Evolutionary conservation across 2,888 invertebrate genomes (phyloP).

Genomic region (Hirudinaria manillensis): DNA sequence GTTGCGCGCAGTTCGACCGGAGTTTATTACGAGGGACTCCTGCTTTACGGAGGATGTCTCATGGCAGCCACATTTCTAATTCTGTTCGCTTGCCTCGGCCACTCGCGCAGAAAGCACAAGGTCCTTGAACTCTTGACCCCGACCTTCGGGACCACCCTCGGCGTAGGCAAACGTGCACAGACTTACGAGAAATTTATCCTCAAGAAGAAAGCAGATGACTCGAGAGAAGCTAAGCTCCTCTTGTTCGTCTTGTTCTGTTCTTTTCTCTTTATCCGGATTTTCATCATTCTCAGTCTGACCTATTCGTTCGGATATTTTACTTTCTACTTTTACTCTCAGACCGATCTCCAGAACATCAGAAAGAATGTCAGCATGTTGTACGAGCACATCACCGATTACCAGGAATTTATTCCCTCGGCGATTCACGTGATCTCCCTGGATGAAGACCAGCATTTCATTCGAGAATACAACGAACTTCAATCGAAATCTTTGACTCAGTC

Average conservation of each 20-base stretch:
- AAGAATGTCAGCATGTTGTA: too few species aligned
- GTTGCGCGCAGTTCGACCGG: neutral
- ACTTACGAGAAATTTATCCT: neutral
- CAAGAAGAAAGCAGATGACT: neutral
- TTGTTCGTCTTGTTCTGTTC: conserved; percentile 12
- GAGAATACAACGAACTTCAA: too few species aligned
- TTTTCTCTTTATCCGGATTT: conserved; percentile 27
- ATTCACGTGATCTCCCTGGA: too few species aligned
- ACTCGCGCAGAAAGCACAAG: neutral
- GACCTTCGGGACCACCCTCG: neutral
- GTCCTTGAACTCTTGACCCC: neutral
- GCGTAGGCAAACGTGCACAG: neutral
- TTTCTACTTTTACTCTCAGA: conserved; percentile 18
- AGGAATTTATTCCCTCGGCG: too few species aligned
- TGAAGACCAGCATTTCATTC: too few species aligned
- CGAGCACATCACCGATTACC: too few species aligned
- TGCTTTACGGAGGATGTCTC: conserved; percentile 5
- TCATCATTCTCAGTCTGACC: conserved; percentile 17
- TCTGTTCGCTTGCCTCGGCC: conserved; percentile 6
- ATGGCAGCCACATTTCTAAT: neutral
- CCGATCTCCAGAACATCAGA: neutral
- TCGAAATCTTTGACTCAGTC: too few species aligned
- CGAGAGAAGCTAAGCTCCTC: neutral
- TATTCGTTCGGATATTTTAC: conserved; percentile 17
- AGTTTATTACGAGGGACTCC: neutral